Base-by-base conservation (phyloP, 2,888 invertebrate species). In the Chymomyza amoena region DNA sequence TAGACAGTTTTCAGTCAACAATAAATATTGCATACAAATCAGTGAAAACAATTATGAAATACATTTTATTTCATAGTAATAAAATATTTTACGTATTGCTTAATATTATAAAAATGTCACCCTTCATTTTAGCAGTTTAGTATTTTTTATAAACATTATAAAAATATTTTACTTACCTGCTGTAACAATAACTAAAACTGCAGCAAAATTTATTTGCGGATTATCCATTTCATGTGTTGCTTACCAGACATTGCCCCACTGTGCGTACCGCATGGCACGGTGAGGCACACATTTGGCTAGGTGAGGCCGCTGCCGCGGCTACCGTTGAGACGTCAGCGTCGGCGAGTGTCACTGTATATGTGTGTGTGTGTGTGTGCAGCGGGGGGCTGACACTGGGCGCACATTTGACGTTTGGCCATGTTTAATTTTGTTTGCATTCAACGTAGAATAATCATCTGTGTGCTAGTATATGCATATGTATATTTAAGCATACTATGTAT, bases 341-440 rank as follows among this genome's bases (percentile, higher is more conserved):
- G 6, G 36, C 39, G 39, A 36, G 39, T 10, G 39, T 45, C 15
- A n/a, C 16, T n/a, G 0, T 18, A n/a, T 54, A 4, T 54, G 54
- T 16, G n/a, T 54, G 54, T 54, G 54, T 18, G 32, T 32, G 32
- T 32, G 32, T 45, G 13, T 45, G 13, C 39, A 13, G 39, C 39
- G 39, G 39, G 39, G 39, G 39, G 39, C 39, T 45, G 39, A 10
- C 10, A 45, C 39, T 66, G 28, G 56, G 65, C 39, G 60, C 57
- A 61, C 63, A 62, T 62, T 69, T 60, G 64, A 39, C 57, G 32
- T 61, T 61, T 66, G 62, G 50, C 20, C 61, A 51, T 69, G 59
- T 64, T 72, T 68, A 61, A 72, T 63, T 72, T 64, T 6, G 36
- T 20, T 25, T 45, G 45, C 18, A 18, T 13, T 67, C 13, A 36